Evolutionary conservation across 2,797 vertebrate species (phyloP).

Genomic region (Hyperoplus immaculatus): DNA sequence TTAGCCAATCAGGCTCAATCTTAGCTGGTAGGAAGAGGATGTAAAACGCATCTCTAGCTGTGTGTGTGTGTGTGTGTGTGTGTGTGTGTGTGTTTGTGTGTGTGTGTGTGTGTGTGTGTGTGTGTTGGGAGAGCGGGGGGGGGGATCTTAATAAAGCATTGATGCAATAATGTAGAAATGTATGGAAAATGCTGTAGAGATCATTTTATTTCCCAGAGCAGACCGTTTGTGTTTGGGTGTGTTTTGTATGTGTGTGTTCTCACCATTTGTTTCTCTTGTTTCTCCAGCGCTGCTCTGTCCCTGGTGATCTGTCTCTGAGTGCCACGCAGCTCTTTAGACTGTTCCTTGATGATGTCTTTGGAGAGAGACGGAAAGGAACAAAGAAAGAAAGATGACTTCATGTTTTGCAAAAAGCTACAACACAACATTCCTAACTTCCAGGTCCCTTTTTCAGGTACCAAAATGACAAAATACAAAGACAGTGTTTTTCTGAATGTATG

Average conservation of each 20-base stretch:
- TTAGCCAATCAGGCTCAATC: slow-evolving; percentile 59
- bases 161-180: slow-evolving; percentile 70
- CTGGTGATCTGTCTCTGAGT: slow-evolving; percentile 97
- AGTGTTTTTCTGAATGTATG: not conserved
- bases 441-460: not conserved
- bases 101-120: slow-evolving; percentile 22
- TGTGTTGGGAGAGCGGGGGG: slow-evolving; percentile 17
- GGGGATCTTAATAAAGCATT: slow-evolving; percentile 43
- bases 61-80: not conserved
- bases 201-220: not conserved
- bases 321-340: slow-evolving; percentile 93
- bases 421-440: not conserved
- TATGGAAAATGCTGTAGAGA: slow-evolving; percentile 7
- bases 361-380: slow-evolving; percentile 21
- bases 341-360: slow-evolving; percentile 96
- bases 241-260: slow-evolving; percentile 60
- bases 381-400: not conserved
- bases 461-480: not conserved
- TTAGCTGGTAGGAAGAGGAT: slow-evolving; percentile 34
- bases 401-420: not conserved
- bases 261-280: slow-evolving; percentile 98
- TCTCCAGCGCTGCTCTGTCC: slow-evolving; percentile 95
- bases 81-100: not conserved
- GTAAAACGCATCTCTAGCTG: slow-evolving; percentile 27
- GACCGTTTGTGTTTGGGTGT: slow-evolving; percentile 19